A percentile compares a stretch with the other conserved stretches of the same genome.
Conservation (phyloP, 2,888 invertebrate genomes). For the Drosophila gaucha region DNA sequence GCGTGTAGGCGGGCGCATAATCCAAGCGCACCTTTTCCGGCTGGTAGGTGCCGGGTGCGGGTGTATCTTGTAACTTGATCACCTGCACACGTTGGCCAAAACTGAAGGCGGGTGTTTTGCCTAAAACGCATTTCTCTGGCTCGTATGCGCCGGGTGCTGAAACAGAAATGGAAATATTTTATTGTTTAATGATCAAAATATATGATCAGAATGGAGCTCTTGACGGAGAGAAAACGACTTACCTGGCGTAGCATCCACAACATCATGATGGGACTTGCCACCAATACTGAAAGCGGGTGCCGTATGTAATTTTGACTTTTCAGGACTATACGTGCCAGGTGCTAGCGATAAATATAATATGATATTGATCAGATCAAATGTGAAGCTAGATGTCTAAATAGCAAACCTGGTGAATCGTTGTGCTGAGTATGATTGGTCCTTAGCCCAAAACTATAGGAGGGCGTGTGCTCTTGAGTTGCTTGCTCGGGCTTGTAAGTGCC, state of each 20-base stretch:
- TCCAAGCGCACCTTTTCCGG: conserved; percentile 86
- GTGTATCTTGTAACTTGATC: conserved; percentile 84
- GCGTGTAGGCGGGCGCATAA: conserved; percentile 86
- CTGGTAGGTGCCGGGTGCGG: conserved; percentile 86
- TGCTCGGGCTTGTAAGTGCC: conserved; percentile 87
- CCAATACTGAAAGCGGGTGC: conserved; percentile 87
- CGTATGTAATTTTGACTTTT: conserved; percentile 86
- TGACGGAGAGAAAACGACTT: conserved; percentile 20
- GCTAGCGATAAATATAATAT: conserved; percentile 56
- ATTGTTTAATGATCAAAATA: not conserved
- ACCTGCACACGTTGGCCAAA: conserved; percentile 89
- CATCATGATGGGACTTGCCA: conserved; percentile 83
- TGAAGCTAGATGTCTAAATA: conserved; percentile 57
- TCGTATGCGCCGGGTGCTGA: conserved; percentile 87
- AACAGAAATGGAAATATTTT: conserved; percentile 12
- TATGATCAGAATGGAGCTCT: not conserved
- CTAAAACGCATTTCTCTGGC: conserved; percentile 86
- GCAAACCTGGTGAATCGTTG: conserved; percentile 85
- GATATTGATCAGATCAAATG: not conserved
- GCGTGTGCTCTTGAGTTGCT: conserved; percentile 86
- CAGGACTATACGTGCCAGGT: conserved; percentile 86
- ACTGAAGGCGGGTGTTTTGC: conserved; percentile 89
- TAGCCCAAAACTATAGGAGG: conserved; percentile 89
- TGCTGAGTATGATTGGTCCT: conserved; percentile 88
- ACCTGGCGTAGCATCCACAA: conserved; percentile 82